Percentiles rank a stretch among this genome's conserved stretches.
phyloP scores from a whole-genome alignment of 2,797 vertebrate species.

The Catostomus latipinnis region DNA sequence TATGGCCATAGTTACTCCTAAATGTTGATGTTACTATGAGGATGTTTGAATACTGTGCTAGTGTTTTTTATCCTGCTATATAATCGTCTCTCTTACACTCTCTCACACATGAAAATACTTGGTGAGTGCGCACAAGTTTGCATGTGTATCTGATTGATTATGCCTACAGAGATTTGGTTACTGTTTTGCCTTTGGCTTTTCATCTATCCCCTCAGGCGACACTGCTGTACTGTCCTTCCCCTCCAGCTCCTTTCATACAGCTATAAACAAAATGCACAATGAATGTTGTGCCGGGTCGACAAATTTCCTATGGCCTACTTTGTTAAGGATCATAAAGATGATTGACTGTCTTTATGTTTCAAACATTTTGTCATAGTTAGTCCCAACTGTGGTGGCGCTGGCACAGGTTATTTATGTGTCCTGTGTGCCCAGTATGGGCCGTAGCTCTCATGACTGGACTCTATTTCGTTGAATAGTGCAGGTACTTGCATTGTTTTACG shows the following conservation, averaged over 20 bases:
- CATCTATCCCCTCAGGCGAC: constrained; percentile 8
- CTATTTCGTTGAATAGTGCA: constrained; percentile 8
- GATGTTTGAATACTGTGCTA: not conserved
- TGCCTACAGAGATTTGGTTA: constrained; percentile 1
- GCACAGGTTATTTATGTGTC: constrained; percentile 16
- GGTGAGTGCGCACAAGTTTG: not conserved
- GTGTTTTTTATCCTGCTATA: constrained; percentile 13
- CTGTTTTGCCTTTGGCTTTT: constrained; percentile 19
- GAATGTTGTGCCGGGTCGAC: constrained; percentile 25
- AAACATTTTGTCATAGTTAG: constrained; percentile 27
- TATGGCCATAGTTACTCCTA: not conserved
- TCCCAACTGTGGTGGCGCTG: not conserved
- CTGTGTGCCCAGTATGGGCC: not conserved
- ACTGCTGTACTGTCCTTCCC: constrained; percentile 28
- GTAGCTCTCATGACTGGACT: not conserved
- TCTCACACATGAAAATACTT: not conserved
- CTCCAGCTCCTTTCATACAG: constrained; percentile 22
- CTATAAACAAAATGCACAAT: constrained; percentile 44
- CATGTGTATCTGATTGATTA: constrained; percentile 14
- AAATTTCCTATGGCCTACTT: constrained; percentile 35
- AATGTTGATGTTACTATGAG: not conserved
- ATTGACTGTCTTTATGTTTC: constrained; percentile 32
- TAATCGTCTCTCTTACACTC: not conserved
- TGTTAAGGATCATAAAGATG: constrained; percentile 44
- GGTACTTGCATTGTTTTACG: constrained; percentile 24